Evolutionary conservation across 2,797 vertebrate species (phyloP), one percentile per base, ranked within the genome.

Genomic region (Clarias platycephalus): DNA sequence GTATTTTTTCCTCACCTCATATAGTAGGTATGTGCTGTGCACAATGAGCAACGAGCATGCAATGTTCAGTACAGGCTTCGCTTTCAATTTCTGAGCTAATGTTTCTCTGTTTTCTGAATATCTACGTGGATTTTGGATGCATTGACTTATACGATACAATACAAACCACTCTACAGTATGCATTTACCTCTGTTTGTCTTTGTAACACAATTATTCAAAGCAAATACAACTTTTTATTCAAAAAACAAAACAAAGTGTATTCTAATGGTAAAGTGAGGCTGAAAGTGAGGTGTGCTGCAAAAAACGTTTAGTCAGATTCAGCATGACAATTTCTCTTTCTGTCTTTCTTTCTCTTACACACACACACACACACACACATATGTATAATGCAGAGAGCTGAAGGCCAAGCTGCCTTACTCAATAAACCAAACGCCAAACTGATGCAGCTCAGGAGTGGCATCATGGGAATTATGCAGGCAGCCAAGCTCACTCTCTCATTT

Each of bases 341-440:
- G 55, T 57, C n/a, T 20, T 37, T 5, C 68, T 13, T 12, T 26
- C 64, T n/a, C n/a, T 67, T 26, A 28, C 62, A 37, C 22, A 15
- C 57, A 55, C 68, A 57, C 62, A 72, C 60, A 86, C 79, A 62
- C 57, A 76, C 62, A 81, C 90, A 85, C 85, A 81, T 92, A 95
- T 94, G 91, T 93, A 93, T 95, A 94, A 95, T 95, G 91, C 86
- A 71, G 77, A 87, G 90, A 90, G 84, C 92, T 91, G 90, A 74
- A 88, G 90, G 89, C 84, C 92, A 89, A 91, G 85, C 89, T 91
- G 93, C 90, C 92, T 91, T 88, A 89, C 91, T 91, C 92, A 92
- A 93, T 94, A 92, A 93, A 58, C 75, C 64, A 88, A 84, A 90
- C 84, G 40, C 76, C 90, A 87, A 90, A 89, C 71, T 90, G 93